phyloP scores from a whole-genome alignment of 2,113 vertebrate species.

The Poeciliopsis prolifica region DNA sequence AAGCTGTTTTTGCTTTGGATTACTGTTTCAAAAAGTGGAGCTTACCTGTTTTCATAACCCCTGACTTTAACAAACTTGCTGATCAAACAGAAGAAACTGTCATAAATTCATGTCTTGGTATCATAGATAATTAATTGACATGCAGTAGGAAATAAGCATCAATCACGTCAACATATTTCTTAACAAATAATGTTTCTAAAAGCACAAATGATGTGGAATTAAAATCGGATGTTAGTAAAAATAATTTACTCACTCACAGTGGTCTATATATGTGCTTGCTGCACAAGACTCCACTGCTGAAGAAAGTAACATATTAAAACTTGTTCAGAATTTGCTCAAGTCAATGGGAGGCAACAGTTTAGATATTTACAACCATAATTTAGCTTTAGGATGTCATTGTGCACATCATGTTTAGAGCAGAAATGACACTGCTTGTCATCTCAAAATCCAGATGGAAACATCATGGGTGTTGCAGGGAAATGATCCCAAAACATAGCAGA shows the following conservation, averaged over 20 bases:
- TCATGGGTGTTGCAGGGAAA: not conserved
- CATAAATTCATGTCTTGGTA: not conserved
- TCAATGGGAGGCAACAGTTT: not conserved
- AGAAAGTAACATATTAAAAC: not conserved
- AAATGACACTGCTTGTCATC: no score
- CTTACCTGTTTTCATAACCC: constrained; percentile 40
- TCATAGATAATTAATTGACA: not conserved
- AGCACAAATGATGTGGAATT: not conserved
- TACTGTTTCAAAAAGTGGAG: constrained; percentile 57
- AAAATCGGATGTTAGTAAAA: not conserved
- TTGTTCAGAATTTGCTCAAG: not conserved
- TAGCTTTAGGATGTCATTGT: no score
- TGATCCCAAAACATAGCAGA: not conserved
- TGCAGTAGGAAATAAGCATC: not conserved
- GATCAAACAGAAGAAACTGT: constrained; percentile 30
- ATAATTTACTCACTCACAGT: not conserved
- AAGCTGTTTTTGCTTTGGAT: constrained; percentile 47
- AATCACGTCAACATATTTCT: not conserved
- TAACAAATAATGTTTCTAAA: not conserved
- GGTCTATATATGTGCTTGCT: not conserved
- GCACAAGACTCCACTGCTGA: not conserved
- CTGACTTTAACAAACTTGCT: constrained; percentile 25
- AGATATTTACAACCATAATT: not conserved
- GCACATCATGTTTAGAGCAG: no score
- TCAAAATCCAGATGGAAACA: not conserved